These are phyloP conservation scores for Nematostella vectensis DNA, from an alignment of 92 coral and sea anemone species.

Conservation along the genomic window DNA sequence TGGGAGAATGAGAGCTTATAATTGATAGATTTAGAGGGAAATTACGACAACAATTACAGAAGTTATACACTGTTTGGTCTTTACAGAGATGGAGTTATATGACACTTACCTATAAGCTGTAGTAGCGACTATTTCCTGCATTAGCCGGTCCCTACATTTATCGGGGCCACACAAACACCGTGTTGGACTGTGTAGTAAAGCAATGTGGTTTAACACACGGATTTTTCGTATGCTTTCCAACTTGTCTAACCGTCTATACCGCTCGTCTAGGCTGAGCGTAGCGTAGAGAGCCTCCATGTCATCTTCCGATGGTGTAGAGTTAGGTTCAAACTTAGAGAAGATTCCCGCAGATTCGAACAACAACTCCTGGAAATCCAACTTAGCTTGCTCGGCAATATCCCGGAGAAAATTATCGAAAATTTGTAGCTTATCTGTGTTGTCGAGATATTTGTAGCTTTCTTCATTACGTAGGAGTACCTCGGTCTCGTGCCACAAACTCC, in stretches of 20 bases:
- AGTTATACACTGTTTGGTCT: too few species aligned
- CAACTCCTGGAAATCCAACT: conserved; percentile 90
- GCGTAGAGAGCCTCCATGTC: conserved; percentile 76
- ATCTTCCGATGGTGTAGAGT: conserved; percentile 77
- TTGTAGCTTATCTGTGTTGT: conserved; percentile 59
- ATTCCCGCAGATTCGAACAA: conserved; percentile 92
- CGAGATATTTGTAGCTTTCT: conserved; percentile 85
- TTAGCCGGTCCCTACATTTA: conserved; percentile 86
- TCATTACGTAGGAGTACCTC: conserved; percentile 77
- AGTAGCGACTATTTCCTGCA: conserved; percentile 96
- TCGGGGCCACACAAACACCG: conserved; percentile 93
- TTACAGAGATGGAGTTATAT: too few species aligned
- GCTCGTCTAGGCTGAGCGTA: conserved; percentile 71
- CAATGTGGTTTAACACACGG: conserved; percentile 81
- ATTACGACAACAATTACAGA: too few species aligned
- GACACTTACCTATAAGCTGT: conserved; percentile 93
- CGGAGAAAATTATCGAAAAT: conserved; percentile 81
- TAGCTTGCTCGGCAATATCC: conserved; percentile 82
- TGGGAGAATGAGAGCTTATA: not conserved
- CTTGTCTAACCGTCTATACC: conserved; percentile 83
- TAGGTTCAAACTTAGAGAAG: conserved; percentile 77
- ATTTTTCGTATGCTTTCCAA: conserved; percentile 76
- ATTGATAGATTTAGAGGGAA: not conserved
- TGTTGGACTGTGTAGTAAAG: conserved; percentile 84
- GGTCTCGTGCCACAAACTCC: conserved; percentile 84